These are phyloP conservation scores for Alloscopus bannaensis DNA, from an alignment of 2,888 invertebrate species.

Conservation along the genomic window DNA sequence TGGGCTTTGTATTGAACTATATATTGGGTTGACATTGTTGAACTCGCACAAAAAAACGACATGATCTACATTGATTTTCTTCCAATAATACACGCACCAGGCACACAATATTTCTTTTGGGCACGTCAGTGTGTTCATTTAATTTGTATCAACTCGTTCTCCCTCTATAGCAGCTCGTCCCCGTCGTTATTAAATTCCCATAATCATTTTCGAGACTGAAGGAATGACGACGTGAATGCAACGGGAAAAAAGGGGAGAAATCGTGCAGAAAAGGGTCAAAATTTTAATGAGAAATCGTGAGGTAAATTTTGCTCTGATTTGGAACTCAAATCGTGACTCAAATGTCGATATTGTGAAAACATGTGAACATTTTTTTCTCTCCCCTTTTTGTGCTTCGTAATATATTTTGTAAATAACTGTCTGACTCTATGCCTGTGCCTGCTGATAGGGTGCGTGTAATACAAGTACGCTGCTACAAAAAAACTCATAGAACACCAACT, in stretches of 20 bases:
- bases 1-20: conserved; percentile 2
- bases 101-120: background rate
- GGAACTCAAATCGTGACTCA: conserved; percentile 59
- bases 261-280: conserved; percentile 24
- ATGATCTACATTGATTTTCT: conserved; percentile 17
- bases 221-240: background rate
- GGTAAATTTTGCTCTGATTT: conserved; percentile 66
- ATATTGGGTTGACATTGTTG: conserved; percentile 17
- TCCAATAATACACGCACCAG: background rate
- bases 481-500: too few relatives aligned
- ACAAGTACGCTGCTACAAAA: too few relatives aligned
- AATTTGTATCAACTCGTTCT: conserved; percentile 6
- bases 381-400: background rate
- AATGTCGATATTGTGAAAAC: conserved; percentile 55
- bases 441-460: too few relatives aligned
- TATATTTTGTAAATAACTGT: background rate
- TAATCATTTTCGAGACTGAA: background rate
- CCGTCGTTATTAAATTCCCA: conserved; percentile 17
- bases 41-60: background rate
- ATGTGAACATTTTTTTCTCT: background rate
- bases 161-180: background rate
- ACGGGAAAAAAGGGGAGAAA: background rate
- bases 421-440: background rate
- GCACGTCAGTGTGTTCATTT: background rate
- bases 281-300: conserved; percentile 64